Percentiles rank a stretch among this genome's conserved stretches.
phyloP scores from a whole-genome alignment of 2,797 vertebrate genomes.

The Falco novaeseelandiae region DNA sequence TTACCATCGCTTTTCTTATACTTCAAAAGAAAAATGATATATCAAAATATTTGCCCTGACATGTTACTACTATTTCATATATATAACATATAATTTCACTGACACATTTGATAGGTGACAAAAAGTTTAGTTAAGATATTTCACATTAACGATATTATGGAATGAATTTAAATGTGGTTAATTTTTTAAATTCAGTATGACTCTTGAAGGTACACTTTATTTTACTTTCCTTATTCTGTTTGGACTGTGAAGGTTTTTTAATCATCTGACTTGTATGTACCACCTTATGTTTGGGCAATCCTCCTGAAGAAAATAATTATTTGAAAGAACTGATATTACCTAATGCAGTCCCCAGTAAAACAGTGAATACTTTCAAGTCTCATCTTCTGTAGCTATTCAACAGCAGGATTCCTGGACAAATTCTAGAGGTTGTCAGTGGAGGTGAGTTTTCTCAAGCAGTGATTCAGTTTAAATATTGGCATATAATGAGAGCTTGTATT shows the following conservation, averaged over 20 bases:
- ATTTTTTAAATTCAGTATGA: neutral
- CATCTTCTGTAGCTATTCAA: neutral
- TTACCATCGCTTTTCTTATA: neutral
- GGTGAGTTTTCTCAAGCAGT: neutral
- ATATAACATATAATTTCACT: neutral
- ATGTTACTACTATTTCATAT: neutral
- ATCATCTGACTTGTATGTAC: neutral
- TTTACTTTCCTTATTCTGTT: neutral
- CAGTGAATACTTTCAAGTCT: neutral
- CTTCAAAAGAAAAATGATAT: neutral
- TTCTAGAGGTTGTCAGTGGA: slow-evolving; percentile 8
- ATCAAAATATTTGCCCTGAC: neutral
- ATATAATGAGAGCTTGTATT: neutral
- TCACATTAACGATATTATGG: neutral
- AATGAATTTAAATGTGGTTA: neutral
- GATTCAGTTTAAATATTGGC: slow-evolving; percentile 12
- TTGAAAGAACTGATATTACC: neutral
- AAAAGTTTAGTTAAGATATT: neutral
- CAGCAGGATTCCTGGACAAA: neutral
- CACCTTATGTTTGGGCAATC: neutral
- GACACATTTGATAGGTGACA: neutral
- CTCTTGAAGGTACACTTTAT: neutral
- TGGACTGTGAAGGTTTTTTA: neutral
- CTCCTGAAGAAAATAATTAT: neutral
- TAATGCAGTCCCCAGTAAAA: neutral